These are phyloP conservation scores for Artemia franciscana DNA, from an alignment of 1,140 invertebrate genomes.

Conservation along the genomic window DNA sequence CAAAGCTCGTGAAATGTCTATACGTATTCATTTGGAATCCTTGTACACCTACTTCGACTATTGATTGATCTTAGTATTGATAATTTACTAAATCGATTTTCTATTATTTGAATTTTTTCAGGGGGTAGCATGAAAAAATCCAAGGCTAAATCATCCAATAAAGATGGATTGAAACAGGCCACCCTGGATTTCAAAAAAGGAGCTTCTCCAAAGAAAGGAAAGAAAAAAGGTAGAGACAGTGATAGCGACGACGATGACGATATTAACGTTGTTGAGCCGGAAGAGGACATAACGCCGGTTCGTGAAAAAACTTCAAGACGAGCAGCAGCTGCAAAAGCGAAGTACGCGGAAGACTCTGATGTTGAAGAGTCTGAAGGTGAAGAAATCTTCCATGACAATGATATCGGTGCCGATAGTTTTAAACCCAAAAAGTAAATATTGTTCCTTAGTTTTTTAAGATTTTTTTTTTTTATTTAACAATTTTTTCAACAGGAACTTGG, in stretches of 20 bases:
- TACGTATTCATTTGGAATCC: too few species aligned
- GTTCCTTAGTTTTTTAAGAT: not conserved
- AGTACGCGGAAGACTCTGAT: constrained; percentile 1
- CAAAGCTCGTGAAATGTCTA: too few species aligned
- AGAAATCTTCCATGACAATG: constrained; percentile 10
- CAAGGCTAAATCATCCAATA: constrained; percentile 11
- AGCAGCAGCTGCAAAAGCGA: not conserved
- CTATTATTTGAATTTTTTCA: constrained; percentile 12
- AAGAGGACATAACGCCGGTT: not conserved
- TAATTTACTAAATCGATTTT: too few species aligned
- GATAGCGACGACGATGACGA: constrained; percentile 14
- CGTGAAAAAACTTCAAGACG: not conserved
- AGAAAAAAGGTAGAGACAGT: not conserved
- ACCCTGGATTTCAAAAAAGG: constrained; percentile 17
- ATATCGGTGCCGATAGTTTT: constrained; percentile 8
- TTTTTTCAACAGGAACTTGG: constrained; percentile 6
- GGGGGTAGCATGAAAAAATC: constrained; percentile 8
- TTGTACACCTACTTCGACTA: too few species aligned
- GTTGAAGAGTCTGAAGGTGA: constrained; percentile 5
- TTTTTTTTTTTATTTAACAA: constrained; percentile 4
- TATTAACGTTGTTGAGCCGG: constrained; percentile 10
- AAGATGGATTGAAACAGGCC: constrained; percentile 16
- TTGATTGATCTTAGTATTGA: too few species aligned
- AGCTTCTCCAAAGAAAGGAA: constrained; percentile 16
- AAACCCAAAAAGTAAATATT: not conserved